phyloP scores from a whole-genome alignment of 2,888 invertebrate genomes.

The Falcaria lacertinaria region DNA sequence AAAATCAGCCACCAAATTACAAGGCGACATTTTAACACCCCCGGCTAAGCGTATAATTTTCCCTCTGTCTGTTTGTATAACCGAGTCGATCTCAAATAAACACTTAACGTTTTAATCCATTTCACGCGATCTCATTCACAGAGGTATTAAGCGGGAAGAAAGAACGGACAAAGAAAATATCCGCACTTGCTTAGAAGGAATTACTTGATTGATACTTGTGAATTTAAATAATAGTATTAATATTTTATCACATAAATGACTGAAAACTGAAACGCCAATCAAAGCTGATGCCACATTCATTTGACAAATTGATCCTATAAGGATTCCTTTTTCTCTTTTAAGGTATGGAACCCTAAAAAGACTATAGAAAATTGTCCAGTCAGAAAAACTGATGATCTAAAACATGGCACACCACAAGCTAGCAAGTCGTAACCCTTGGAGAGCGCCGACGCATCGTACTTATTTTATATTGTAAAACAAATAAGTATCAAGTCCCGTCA shows the following conservation, averaged over 20 bases:
- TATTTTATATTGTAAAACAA: background rate
- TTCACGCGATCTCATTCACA: constrained; percentile 61
- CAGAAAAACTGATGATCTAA: too few species aligned
- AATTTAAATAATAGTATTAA: too few species aligned
- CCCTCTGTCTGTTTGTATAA: constrained; percentile 61
- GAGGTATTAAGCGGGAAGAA: constrained; percentile 54
- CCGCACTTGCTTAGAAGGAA: constrained; percentile 4
- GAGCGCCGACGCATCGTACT: too few species aligned
- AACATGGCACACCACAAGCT: too few species aligned
- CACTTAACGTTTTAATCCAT: constrained; percentile 72
- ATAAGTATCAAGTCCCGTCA: constrained; percentile 25
- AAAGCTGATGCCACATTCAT: too few species aligned
- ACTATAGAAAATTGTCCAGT: too few species aligned
- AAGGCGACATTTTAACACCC: constrained; percentile 13
- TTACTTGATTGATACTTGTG: constrained; percentile 32
- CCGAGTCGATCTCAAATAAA: constrained; percentile 65
- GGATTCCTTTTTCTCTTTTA: too few species aligned
- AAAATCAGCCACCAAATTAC: constrained; percentile 2
- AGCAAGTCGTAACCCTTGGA: too few species aligned
- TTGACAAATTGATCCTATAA: too few species aligned
- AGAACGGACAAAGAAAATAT: constrained; percentile 35
- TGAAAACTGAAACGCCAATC: too few species aligned
- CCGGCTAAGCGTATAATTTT: constrained; percentile 54
- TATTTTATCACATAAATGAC: too few species aligned
- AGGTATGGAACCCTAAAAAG: too few species aligned